phyloP scores from a whole-genome alignment of 2,888 invertebrate genomes.

The Empis stercorea region DNA sequence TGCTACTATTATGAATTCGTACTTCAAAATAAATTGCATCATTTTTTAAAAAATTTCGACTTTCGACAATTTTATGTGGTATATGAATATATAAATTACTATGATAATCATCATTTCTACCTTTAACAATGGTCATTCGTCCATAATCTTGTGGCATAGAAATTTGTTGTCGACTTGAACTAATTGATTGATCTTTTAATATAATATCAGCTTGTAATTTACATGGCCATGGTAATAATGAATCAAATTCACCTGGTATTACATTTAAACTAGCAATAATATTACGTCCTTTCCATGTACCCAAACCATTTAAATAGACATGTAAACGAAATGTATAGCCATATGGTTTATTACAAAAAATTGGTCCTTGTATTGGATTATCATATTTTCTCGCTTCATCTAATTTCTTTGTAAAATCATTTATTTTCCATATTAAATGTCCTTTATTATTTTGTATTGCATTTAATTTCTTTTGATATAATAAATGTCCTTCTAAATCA shows the following conservation, averaged over 20 bases:
- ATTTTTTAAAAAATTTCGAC: conserved; percentile 29
- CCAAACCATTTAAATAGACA: conserved; percentile 57
- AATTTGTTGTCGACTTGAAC: conserved; percentile 18
- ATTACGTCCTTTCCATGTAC: conserved; percentile 64
- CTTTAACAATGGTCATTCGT: conserved; percentile 46
- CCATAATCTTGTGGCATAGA: conserved; percentile 49
- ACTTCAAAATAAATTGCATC: conserved; percentile 30
- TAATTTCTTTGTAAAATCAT: conserved; percentile 50
- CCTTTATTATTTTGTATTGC: conserved; percentile 35
- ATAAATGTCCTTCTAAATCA: conserved; percentile 36
- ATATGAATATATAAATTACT: conserved; percentile 34
- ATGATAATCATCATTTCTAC: conserved; percentile 35
- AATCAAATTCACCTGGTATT: conserved; percentile 56
- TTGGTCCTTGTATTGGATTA: conserved; percentile 47
- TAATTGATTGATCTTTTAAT: conserved; percentile 48
- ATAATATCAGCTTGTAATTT: conserved; percentile 50
- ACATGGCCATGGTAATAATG: conserved; percentile 61
- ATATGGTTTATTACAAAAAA: conserved; percentile 55
- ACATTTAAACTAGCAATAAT: conserved; percentile 55
- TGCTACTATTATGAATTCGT: not conserved
- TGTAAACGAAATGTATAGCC: conserved; percentile 65
- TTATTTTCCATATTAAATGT: conserved; percentile 57
- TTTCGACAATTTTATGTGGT: conserved; percentile 29
- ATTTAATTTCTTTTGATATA: conserved; percentile 28
- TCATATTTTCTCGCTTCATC: conserved; percentile 53